Base-by-base conservation (phyloP, 2,113 vertebrate species). In the Alethe diademata region DNA sequence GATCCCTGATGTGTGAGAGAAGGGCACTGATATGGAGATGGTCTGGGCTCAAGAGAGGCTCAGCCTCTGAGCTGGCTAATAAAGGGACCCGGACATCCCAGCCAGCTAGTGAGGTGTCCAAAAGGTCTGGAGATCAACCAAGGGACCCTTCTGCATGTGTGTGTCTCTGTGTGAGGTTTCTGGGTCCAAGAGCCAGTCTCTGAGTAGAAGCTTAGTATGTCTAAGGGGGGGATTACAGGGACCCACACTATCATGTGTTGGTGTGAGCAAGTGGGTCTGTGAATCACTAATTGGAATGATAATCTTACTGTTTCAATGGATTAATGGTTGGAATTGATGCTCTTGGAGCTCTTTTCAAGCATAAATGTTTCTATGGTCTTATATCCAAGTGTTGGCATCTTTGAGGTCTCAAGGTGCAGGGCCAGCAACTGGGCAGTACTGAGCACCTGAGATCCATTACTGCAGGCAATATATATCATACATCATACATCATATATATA, bases 141-240 rank as follows among this genome's bases (percentile, higher is more conserved):
- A 82, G n/a, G 14, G 5, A 40, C 18, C 3, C 2, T 2, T 69
- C 20, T 64, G 12, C 25, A 9, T 2, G 0, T 14, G 9, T 33
- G 19, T 45, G 5, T 60, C 15, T 60, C 25, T 35, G 11, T 28
- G 28, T 48, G 23, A 65, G 11, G 11, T 33, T 20, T 29, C 26
- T 66, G 42, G 8, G 9, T 31, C 28, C 60, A 81, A 60, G 28
- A 35, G 5, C 8, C 64, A 87, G 50, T 7, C 14, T 24, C 54
- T 57, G 40, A 47, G 24, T 8, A 40, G 13, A 51, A 22, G 47
- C 4, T 19, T 47, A 47, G 3, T 6, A 8, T n/a, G 24, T 78
- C 29, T 36, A n/a, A 78, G 19, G 24, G 19, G 24, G 23, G 24
- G 8, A 20, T 28, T 19, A 1, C 11, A 80, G 31, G 13, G 8